These are phyloP conservation scores for Syngnathus typhle DNA, from an alignment of 2,113 vertebrate genomes.

Conservation along the genomic window DNA sequence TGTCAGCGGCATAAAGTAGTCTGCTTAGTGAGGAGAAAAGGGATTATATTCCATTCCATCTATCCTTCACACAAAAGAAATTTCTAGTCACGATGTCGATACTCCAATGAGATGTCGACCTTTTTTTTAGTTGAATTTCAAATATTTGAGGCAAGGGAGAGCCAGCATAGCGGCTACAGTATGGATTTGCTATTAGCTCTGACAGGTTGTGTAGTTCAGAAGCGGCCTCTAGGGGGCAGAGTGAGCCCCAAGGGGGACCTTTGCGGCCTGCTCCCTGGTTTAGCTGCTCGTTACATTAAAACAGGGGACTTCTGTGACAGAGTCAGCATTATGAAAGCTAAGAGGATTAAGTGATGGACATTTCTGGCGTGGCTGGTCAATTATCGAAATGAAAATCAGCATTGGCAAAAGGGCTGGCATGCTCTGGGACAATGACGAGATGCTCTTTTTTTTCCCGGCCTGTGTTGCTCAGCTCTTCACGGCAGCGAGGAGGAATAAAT, in stretches of 20 bases:
- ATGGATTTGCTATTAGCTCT: slow-evolving; percentile 16
- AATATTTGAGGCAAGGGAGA: background rate
- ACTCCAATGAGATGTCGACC: background rate
- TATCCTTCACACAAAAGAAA: slow-evolving; percentile 51
- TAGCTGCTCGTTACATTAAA: slow-evolving; percentile 72
- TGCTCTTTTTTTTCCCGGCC: slow-evolving; percentile 24
- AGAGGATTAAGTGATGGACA: slow-evolving; percentile 77
- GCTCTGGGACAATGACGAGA: slow-evolving; percentile 44
- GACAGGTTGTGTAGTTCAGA: slow-evolving; percentile 35
- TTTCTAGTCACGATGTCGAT: slow-evolving; percentile 21
- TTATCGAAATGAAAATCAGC: slow-evolving; percentile 73
- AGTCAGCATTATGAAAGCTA: slow-evolving; percentile 73
- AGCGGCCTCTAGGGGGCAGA: slow-evolving; percentile 59
- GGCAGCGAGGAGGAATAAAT: slow-evolving; percentile 6
- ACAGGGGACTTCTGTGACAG: slow-evolving; percentile 69
- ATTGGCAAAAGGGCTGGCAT: slow-evolving; percentile 52
- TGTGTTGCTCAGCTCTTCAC: slow-evolving; percentile 41
- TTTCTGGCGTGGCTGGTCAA: slow-evolving; percentile 68
- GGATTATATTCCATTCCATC: slow-evolving; percentile 59
- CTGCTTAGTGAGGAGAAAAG: slow-evolving; percentile 53
- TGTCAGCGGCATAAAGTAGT: slow-evolving; percentile 60
- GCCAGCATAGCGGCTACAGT: slow-evolving; percentile 14
- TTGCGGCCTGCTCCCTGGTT: slow-evolving; percentile 39
- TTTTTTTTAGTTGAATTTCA: background rate
- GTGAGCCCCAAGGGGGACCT: slow-evolving; percentile 15